Percentiles rank a stretch among this genome's conserved stretches.
These are phyloP conservation scores for Hydrozoanthus gracilis DNA, from an alignment of 92 coral and sea anemone genomes.

Conservation along the genomic window DNA sequence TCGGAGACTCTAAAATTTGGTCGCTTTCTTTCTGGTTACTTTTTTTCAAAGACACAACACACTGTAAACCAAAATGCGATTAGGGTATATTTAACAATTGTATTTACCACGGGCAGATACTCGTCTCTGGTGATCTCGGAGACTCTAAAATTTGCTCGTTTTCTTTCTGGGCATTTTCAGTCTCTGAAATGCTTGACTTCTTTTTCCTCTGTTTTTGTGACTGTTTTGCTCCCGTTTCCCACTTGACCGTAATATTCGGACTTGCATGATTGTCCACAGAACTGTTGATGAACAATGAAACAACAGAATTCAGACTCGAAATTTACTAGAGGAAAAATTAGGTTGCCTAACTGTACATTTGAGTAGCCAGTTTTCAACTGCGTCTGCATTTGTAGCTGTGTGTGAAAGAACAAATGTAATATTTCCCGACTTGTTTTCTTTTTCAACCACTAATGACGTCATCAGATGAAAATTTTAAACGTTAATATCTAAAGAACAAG, in stretches of 20 bases:
- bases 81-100: too few relatives aligned
- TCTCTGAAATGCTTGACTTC: constrained; percentile 58
- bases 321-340: too few relatives aligned
- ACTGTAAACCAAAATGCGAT: too few relatives aligned
- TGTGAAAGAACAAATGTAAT: too few relatives aligned
- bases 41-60: not conserved
- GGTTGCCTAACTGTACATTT: too few relatives aligned
- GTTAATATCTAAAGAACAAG: too few relatives aligned
- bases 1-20: not conserved
- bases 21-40: not conserved
- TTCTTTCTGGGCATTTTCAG: constrained; percentile 1
- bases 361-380: too few relatives aligned
- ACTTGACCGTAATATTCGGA: constrained; percentile 42
- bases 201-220: constrained; percentile 86
- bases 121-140: constrained; percentile 41
- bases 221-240: constrained; percentile 60
- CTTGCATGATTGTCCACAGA: constrained; percentile 1
- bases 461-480: too few relatives aligned
- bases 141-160: constrained; percentile 18
- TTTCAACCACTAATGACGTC: too few relatives aligned
- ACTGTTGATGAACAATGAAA: not conserved
- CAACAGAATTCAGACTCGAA: too few relatives aligned
- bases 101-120: constrained; percentile 71
- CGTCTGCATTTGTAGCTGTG: too few relatives aligned
- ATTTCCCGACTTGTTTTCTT: too few relatives aligned